Evolutionary conservation across 1,140 invertebrate species (phyloP).

Genomic region (Hylaeus anthracinus): DNA sequence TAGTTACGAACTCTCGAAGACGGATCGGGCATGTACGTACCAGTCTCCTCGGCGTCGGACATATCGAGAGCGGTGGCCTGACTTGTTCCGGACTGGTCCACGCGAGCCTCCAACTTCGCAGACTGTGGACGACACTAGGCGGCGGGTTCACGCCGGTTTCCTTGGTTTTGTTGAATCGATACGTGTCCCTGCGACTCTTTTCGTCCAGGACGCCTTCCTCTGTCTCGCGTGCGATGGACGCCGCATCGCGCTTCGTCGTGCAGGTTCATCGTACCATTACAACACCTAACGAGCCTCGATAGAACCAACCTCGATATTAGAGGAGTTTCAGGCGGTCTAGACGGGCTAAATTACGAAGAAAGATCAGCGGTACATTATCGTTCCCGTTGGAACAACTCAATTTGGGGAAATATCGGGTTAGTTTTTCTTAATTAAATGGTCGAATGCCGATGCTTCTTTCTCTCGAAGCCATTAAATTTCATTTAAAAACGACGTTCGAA

Average conservation of each 20-base stretch:
- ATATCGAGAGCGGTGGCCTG: constrained; percentile 64
- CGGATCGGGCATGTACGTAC: constrained; percentile 66
- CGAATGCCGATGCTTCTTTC: too few species aligned
- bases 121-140: constrained; percentile 72
- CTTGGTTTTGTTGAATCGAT: constrained; percentile 80
- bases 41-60: constrained; percentile 75
- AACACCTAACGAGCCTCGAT: neutral
- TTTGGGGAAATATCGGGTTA: too few species aligned
- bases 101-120: constrained; percentile 59
- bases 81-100: constrained; percentile 49
- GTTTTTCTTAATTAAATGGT: too few species aligned
- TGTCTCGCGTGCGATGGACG: neutral
- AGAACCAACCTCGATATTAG: too few species aligned
- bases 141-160: constrained; percentile 66
- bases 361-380: too few species aligned
- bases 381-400: too few species aligned
- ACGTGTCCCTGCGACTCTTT: constrained; percentile 40
- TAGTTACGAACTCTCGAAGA: constrained; percentile 24
- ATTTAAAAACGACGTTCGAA: too few species aligned
- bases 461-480: too few species aligned
- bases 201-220: neutral
- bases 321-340: too few species aligned
- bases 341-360: too few species aligned
- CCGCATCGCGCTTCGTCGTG: neutral
- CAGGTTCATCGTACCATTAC: neutral